These are phyloP conservation scores for Sinodicranocentrus sp. DNA, from an alignment of 2,888 invertebrate genomes.

Conservation along the genomic window DNA sequence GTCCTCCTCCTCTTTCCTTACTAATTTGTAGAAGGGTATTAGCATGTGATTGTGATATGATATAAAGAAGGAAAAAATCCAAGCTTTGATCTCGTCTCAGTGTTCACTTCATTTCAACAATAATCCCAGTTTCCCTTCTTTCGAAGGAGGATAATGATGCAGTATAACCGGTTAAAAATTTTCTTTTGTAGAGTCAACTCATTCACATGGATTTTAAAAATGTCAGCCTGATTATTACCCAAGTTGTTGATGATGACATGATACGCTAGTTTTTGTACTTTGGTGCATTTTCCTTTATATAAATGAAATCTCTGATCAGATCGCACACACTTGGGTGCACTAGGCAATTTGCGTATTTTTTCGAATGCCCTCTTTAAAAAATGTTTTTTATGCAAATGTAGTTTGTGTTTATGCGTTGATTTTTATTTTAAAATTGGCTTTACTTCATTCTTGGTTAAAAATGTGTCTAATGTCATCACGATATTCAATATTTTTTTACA, in stretches of 20 bases:
- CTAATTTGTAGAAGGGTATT: conserved; percentile 8
- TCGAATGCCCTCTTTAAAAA: background rate
- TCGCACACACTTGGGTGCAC: too few relatives aligned
- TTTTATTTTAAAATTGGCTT: too few relatives aligned
- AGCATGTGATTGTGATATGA: background rate
- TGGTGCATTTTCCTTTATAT: background rate
- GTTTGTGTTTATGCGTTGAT: too few relatives aligned
- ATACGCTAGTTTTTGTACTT: conserved; percentile 15
- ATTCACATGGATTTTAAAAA: conserved; percentile 38
- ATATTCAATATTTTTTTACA: conserved; percentile 31
- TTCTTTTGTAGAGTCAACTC: too few relatives aligned
- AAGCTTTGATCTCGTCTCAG: too few relatives aligned
- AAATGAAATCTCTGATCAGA: too few relatives aligned
- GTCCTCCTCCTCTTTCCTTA: too few relatives aligned
- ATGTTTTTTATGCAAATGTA: background rate
- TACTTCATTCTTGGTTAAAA: background rate
- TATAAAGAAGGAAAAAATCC: too few relatives aligned
- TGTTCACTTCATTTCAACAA: too few relatives aligned
- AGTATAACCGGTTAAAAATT: conserved; percentile 49
- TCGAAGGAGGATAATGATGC: conserved; percentile 54
- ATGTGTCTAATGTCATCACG: conserved; percentile 12
- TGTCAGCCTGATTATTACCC: conserved; percentile 56
- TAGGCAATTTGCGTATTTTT: too few relatives aligned
- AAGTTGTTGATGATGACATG: conserved; percentile 11
- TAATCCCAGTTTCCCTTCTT: too few relatives aligned